Evolutionary conservation across 2,888 invertebrate genomes (phyloP).

Genomic region (Nudaria mundana): DNA sequence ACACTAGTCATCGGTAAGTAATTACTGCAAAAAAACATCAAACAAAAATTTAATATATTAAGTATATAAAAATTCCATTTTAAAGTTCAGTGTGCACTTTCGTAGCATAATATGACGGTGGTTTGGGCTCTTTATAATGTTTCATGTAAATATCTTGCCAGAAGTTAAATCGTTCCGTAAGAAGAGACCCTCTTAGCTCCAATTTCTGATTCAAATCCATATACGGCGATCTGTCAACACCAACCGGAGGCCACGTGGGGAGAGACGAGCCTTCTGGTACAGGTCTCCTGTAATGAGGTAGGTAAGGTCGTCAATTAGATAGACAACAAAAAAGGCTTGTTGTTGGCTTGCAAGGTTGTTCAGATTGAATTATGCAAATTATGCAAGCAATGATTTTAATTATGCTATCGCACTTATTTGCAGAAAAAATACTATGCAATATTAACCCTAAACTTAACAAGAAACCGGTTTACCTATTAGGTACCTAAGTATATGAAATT

Average conservation of each 20-base stretch:
- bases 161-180: slow-evolving; percentile 20
- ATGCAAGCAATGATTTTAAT: background rate
- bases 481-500: no score
- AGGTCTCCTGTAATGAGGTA: slow-evolving; percentile 36
- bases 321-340: no score
- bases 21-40: no score
- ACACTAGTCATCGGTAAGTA: no score
- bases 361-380: background rate
- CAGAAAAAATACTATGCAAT: no score
- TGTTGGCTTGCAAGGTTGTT: background rate
- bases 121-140: slow-evolving; percentile 13
- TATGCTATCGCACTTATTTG: no score
- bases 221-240: slow-evolving; percentile 18
- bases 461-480: no score
- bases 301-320: background rate
- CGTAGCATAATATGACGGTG: background rate
- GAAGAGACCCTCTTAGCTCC: slow-evolving; percentile 14
- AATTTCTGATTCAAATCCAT: slow-evolving; percentile 27
- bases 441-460: no score
- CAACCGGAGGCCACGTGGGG: slow-evolving; percentile 27
- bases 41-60: no score
- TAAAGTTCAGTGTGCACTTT: background rate
- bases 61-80: no score
- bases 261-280: slow-evolving; percentile 29
- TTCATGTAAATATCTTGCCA: slow-evolving; percentile 35